Evolutionary conservation across 2,888 invertebrate species (phyloP), one percentile per base, ranked within the genome.

Genomic region (Pseudoips prasinana): DNA sequence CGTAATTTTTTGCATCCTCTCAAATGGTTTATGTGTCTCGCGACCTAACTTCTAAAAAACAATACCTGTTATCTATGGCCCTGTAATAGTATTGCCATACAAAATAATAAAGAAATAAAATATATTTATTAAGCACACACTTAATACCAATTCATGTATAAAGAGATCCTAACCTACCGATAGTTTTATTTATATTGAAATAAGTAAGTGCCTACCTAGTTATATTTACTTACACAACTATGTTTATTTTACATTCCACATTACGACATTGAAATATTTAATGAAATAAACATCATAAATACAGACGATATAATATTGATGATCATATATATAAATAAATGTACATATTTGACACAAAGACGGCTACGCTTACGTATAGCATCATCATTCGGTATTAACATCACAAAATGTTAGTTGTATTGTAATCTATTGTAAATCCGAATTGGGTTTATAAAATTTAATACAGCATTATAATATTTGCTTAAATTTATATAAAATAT

Each of bases 391-490:
- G 22, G 37, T 25, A 56, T 55, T 53, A 56, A 43, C 46, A 29
- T 41, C 32, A 44, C 29, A 34, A 42, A 46, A 41, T 14, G 5
- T 14, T 14, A 14, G 5, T 14, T 14, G 5, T 5, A 14, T 14
- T 5, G 48, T 48, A 52, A 55, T 40, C 53, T 57, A 56, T 51
- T 30, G 41, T 40, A 49, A 50, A 58, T 58, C 46, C 52, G 54
- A 58, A 58, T 57, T 58, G 54, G 46, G 40, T 54, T 57, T 58
- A 39, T 40, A 58, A 58, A 64, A 65, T n/a, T n/a, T n/a, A n/a
- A n/a, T n/a, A n/a, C n/a, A n/a, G n/a, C n/a, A n/a, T 14, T 14
- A 14, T 14, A n/a, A 14, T 72, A 70, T 72, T 75, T 74, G 69
- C 70, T 65, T 71, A 71, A 63, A 61, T 70, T 65, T 71, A 71